Conservation (phyloP, 2,797 vertebrate genomes). For the Mus spretus region DNA sequence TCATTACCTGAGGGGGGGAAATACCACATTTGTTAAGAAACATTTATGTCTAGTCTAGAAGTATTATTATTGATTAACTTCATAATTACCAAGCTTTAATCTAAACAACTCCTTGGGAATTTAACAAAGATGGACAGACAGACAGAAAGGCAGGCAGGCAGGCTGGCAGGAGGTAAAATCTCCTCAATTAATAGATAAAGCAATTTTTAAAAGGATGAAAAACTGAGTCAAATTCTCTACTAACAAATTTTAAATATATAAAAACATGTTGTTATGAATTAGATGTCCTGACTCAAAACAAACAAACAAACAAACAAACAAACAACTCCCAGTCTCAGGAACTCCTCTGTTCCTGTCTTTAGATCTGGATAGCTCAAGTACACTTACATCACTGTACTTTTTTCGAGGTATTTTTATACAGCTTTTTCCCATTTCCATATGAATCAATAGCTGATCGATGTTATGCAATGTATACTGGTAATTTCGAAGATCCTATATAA, state of each 20-base stretch:
- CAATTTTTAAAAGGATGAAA: neutral
- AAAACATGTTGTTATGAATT: slow-evolving; percentile 65
- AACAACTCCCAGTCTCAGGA: neutral
- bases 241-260: slow-evolving; percentile 63
- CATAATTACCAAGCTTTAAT: slow-evolving; percentile 37
- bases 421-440: slow-evolving; percentile 98
- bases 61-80: slow-evolving; percentile 25
- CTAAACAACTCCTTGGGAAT: slow-evolving; percentile 6
- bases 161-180: neutral
- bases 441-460: slow-evolving; percentile 94
- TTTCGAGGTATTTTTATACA: slow-evolving; percentile 96
- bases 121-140: neutral
- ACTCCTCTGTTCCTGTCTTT: slow-evolving; percentile 38
- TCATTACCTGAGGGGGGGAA: slow-evolving; percentile 92
- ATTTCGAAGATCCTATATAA: slow-evolving; percentile 95
- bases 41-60: neutral
- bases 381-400: slow-evolving; percentile 93
- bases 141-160: neutral
- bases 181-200: slow-evolving; percentile 24
- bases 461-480: slow-evolving; percentile 96
- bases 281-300: slow-evolving; percentile 55
- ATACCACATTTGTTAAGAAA: slow-evolving; percentile 27
- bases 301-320: slow-evolving; percentile 39
- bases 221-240: slow-evolving; percentile 24
- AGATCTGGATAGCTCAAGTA: slow-evolving; percentile 44